Base-by-base conservation (phyloP, 2,888 invertebrate genomes). In the Aleiodes testaceus region DNA sequence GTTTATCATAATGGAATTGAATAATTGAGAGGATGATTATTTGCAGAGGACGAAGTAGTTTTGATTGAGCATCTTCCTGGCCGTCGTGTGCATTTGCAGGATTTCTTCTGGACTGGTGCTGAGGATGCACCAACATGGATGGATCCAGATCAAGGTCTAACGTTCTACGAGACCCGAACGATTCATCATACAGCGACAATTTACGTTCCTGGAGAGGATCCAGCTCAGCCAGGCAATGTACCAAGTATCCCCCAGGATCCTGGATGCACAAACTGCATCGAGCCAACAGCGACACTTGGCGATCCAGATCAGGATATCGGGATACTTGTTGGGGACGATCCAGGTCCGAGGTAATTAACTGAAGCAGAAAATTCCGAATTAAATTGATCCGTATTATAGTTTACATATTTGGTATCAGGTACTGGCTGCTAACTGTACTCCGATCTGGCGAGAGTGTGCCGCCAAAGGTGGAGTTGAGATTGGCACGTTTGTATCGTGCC, bases 41-140 rank as follows among this genome's bases (percentile, higher is more conserved):
- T 79, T 42, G n/a, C 73, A 87, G 87, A 87, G 78, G 87, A 87
- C 80, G 87, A 87, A 67, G 84, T 87, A 18, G 81, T 87, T 20
- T 72, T 87, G 26, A 87, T 87, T 64, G 87, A 87, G 66, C 87
- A 87, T 72, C 76, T 87, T 44, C 87, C 87, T 20, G 85, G 86
- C 9, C 81, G 85, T 7, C 82, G 81, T 36, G 85, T 87, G 11
- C 91, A 92, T 52, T 88, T 96, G 70, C 95, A 95, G 81, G 95
- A 96, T 85, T 96, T 96, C 88, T 94, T 96, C 86, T 96, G 96
- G 96, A 95, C 95, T 0, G 95, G 95, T 0, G 94, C 94, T 0
- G 95, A 95, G 0, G 95, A 95, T 83, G 95, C 94, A 0, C 92
- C 93, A 0, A 90, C 92, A 7, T 91, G 88, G 81, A 89, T 89